Evolutionary conservation across 1,140 invertebrate species (phyloP), one percentile per base, ranked within the genome.

Genomic region (Drosophila mauritiana): DNA sequence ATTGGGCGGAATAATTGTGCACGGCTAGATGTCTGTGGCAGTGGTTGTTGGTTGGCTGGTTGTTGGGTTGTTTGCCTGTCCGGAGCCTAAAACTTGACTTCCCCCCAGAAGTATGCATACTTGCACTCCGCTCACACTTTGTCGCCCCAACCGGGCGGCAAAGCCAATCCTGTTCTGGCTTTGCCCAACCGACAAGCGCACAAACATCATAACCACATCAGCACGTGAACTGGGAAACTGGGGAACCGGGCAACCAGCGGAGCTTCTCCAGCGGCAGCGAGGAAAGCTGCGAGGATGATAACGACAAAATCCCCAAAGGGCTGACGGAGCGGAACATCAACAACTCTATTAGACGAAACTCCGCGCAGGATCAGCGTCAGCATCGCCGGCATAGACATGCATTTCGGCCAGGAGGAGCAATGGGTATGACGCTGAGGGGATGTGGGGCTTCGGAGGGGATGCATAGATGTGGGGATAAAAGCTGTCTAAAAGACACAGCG

Each of bases 171-270:
- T 20, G 45, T 53, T 59, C 56, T 62, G 64, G 42, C 43, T 53
- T 51, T 61, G 54, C 34, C 31, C 53, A 36, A 56, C 61, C 75
- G 56, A 58, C 65, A 81, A 81, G 85, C 75, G 84, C 73, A 53
- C 77, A 80, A 83, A 78, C 84, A 89, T 89, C 76, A 88, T 89
- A 88, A 88, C 84, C 84, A 80, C 84, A 88, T 83, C 84, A 89
- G 62, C 63, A 40, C 51, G 39, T 59, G 63, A 54, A 46, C 68
- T 25, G 12, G 8, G 31, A 15, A 27, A 31, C 13, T 8, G 25
- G 7, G 25, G 25, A 49, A 43, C 39, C 40, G 46, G 51, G 57
- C 22, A 59, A 49, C 11, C 37, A 39, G 37, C 37, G 37, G 37
- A 39, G 37, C 13, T 13, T 5, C 27, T 25, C n/a, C 62, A 51